Conservation (phyloP, 1,140 invertebrate genomes). For the Leptopilina boulardi region DNA sequence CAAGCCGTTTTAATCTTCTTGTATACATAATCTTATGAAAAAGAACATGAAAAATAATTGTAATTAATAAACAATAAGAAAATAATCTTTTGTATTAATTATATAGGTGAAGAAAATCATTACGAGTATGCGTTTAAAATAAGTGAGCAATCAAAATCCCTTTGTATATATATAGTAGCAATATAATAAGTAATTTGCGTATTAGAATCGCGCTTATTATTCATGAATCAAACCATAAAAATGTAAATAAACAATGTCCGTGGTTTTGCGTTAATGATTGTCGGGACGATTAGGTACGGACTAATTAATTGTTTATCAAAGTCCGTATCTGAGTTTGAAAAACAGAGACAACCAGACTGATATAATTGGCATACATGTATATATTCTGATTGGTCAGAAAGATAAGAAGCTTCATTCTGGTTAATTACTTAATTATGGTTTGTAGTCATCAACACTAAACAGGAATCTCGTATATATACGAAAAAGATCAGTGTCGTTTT, state of each 20-base stretch:
- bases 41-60: no score
- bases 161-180: no score
- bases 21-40: no score
- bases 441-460: constrained; percentile 21
- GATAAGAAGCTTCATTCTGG: constrained; percentile 27
- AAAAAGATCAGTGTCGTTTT: constrained; percentile 7
- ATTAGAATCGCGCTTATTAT: no score
- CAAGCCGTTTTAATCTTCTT: no score
- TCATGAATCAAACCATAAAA: not conserved
- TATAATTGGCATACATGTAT: constrained; percentile 14
- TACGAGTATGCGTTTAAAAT: no score
- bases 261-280: not conserved
- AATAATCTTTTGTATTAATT: no score
- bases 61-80: no score
- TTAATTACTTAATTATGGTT: constrained; percentile 29
- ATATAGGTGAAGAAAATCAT: no score
- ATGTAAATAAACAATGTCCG: not conserved
- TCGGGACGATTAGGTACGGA: not conserved
- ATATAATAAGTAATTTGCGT: no score
- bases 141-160: no score
- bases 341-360: not conserved
- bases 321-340: constrained; percentile 2
- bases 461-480: not conserved
- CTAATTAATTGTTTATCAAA: constrained; percentile 29
- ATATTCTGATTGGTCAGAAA: constrained; percentile 16